phyloP scores from a whole-genome alignment of 2,888 invertebrate genomes.

The Drosophila formosana region DNA sequence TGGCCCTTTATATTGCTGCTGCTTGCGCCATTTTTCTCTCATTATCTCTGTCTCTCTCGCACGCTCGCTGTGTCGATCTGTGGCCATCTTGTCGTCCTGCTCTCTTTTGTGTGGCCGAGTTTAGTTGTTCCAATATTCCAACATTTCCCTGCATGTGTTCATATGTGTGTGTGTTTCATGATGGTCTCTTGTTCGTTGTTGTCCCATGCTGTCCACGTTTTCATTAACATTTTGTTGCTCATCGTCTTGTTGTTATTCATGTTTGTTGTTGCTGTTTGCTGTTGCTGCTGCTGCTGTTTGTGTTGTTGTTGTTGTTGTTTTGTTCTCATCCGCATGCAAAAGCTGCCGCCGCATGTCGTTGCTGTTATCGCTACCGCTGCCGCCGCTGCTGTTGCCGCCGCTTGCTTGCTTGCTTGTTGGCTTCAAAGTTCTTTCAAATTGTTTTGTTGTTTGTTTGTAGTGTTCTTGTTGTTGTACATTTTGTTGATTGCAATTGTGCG shows the following conservation, averaged over 20 bases:
- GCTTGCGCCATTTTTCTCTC: constrained; percentile 17
- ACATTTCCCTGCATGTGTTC: constrained; percentile 24
- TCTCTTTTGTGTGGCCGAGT: constrained; percentile 34
- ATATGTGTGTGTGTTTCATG: constrained; percentile 19
- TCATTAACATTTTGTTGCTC: constrained; percentile 44
- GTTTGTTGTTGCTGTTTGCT: constrained; percentile 25
- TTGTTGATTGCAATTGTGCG: constrained; percentile 65
- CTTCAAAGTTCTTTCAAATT: constrained; percentile 68
- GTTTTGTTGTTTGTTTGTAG: constrained; percentile 64
- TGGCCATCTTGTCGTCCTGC: constrained; percentile 17
- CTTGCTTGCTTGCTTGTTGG: constrained; percentile 24
- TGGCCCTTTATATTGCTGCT: constrained; percentile 32
- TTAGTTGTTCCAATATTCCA: constrained; percentile 26
- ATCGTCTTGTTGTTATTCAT: constrained; percentile 23
- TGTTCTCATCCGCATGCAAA: constrained; percentile 8
- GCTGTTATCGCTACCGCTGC: constrained; percentile 30
- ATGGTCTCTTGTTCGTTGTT: constrained; percentile 18
- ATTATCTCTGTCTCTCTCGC: constrained; percentile 4
- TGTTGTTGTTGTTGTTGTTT: constrained; percentile 34
- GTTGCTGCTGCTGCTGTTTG: constrained; percentile 36
- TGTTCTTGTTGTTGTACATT: constrained; percentile 57
- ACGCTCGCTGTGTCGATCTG: constrained; percentile 8
- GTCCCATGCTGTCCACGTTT: constrained; percentile 24
- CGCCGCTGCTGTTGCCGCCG: constrained; percentile 17
- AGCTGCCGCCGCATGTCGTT: constrained; percentile 25